Percentiles rank a stretch among this genome's conserved stretches.
These are phyloP conservation scores for Neopelma chrysocephalum DNA, from an alignment of 2,797 vertebrate genomes.

Conservation along the genomic window DNA sequence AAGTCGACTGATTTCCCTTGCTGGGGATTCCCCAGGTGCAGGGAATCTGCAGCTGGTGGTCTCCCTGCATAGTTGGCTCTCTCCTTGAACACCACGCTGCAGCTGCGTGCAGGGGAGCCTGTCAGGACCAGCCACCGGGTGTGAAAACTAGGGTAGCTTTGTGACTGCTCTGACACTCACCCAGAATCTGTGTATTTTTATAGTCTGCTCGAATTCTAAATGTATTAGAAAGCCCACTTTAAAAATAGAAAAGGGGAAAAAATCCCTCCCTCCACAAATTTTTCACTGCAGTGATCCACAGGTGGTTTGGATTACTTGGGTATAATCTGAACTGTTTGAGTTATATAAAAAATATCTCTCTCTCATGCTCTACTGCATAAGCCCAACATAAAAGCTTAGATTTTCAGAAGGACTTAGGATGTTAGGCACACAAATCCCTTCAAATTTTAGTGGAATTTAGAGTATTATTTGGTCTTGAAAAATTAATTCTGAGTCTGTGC, in stretches of 20 bases:
- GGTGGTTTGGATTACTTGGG: conserved; percentile 49
- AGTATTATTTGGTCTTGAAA: conserved; percentile 39
- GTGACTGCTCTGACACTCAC: neutral
- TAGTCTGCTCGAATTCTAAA: neutral
- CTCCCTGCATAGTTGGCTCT: neutral
- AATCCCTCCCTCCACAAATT: neutral
- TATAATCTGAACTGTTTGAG: conserved; percentile 8
- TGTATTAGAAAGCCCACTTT: neutral
- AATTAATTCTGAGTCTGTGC: conserved; percentile 36
- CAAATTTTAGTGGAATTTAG: conserved; percentile 34
- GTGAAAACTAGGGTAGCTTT: neutral
- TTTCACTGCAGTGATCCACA: neutral
- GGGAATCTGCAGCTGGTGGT: neutral
- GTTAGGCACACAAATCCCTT: conserved; percentile 29
- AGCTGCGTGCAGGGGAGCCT: neutral
- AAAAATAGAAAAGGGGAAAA: neutral
- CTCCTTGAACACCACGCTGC: neutral
- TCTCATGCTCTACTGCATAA: conserved; percentile 7
- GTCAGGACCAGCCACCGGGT: neutral
- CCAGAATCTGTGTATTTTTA: neutral
- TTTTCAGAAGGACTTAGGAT: conserved; percentile 27
- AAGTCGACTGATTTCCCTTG: neutral
- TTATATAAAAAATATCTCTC: conserved; percentile 17
- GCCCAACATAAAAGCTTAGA: conserved; percentile 23
- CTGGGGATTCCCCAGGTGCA: neutral